These are phyloP conservation scores for Percopsis omiscomaycus DNA, from an alignment of 2,797 vertebrate genomes.

Conservation along the genomic window DNA sequence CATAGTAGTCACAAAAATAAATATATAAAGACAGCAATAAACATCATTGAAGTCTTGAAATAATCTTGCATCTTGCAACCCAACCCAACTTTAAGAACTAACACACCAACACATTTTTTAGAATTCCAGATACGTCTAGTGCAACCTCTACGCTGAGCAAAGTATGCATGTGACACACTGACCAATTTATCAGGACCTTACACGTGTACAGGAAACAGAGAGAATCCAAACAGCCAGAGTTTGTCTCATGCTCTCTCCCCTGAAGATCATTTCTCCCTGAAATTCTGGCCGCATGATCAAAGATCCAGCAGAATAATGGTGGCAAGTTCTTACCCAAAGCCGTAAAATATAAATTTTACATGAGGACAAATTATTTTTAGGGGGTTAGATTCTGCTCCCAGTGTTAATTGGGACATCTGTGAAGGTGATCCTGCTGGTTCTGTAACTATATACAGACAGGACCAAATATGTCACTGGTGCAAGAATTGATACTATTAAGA, in stretches of 20 bases:
- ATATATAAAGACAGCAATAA: not conserved
- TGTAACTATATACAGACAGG: too few relatives aligned
- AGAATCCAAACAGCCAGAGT: slow-evolving; percentile 11
- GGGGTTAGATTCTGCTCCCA: slow-evolving; percentile 19
- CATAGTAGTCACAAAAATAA: not conserved
- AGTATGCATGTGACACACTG: slow-evolving; percentile 4
- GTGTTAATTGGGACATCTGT: too few relatives aligned
- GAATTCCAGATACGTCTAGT: too few relatives aligned
- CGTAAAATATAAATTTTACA: slow-evolving; percentile 34
- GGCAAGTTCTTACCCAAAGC: slow-evolving; percentile 34
- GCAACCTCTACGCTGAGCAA: slow-evolving; percentile 25
- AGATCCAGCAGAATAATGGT: slow-evolving; percentile 40
- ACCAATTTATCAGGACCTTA: slow-evolving; percentile 19
- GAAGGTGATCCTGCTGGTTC: too few relatives aligned
- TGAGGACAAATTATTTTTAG: slow-evolving; percentile 18
- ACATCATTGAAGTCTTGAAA: not conserved
- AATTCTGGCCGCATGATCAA: slow-evolving; percentile 43
- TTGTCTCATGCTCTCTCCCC: not conserved
- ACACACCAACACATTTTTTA: too few relatives aligned
- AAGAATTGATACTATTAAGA: too few relatives aligned
- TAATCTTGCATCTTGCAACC: not conserved
- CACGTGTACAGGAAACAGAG: slow-evolving; percentile 12
- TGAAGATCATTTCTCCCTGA: slow-evolving; percentile 33
- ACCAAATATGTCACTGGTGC: too few relatives aligned
- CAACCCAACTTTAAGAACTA: too few relatives aligned